These are phyloP conservation scores for Trachurus trachurus DNA, from an alignment of 2,797 vertebrate species.

Conservation along the genomic window DNA sequence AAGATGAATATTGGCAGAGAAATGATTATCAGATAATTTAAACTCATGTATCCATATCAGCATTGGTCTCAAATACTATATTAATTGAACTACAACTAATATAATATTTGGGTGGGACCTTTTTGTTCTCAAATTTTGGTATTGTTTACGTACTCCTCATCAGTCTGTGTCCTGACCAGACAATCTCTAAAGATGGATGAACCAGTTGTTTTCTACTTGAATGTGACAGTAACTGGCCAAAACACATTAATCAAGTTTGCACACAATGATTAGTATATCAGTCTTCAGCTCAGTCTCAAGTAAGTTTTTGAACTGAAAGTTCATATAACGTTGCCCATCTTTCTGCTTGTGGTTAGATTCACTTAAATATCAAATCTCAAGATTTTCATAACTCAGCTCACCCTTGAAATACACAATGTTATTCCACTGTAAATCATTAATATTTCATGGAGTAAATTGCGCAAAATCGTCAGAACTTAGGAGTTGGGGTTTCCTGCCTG, in stretches of 20 bases:
- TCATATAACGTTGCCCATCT: no score
- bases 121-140: neutral
- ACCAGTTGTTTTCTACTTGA: neutral
- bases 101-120: neutral
- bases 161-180: neutral
- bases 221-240: neutral
- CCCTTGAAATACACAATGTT: neutral
- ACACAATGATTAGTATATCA: neutral
- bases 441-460: neutral
- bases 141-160: neutral
- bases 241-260: slow-evolving; percentile 1
- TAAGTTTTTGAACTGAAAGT: no score
- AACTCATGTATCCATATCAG: neutral
- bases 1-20: neutral
- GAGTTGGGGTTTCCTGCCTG: neutral
- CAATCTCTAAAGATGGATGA: neutral
- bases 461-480: neutral
- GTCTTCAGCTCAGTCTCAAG: no score
- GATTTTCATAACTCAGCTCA: neutral
- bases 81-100: neutral
- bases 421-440: neutral
- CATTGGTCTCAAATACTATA: neutral
- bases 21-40: neutral
- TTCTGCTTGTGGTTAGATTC: slow-evolving; percentile 2
- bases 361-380: neutral